These are phyloP conservation scores for Achlya flavicornis DNA, from an alignment of 2,888 invertebrate species.

Conservation along the genomic window DNA sequence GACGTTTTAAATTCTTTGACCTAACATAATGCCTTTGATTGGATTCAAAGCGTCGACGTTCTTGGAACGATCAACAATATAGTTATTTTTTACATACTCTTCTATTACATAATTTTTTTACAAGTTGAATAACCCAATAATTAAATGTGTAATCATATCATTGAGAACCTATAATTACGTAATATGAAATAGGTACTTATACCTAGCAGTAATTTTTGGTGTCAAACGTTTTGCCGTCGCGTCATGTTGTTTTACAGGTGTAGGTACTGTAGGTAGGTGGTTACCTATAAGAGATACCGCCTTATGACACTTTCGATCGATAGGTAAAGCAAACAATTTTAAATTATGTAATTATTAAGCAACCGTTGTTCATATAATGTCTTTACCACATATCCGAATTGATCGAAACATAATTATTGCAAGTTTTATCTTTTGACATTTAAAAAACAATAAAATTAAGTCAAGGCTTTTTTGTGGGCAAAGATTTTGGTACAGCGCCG, in stretches of 20 bases:
- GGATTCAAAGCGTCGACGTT: conserved; percentile 11
- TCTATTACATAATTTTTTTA: conserved; percentile 39
- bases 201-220: not conserved
- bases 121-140: conserved; percentile 36
- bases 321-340: not conserved
- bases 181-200: conserved; percentile 21
- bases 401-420: conserved; percentile 13
- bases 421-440: conserved; percentile 21
- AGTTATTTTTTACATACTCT: conserved; percentile 10
- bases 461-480: conserved; percentile 39
- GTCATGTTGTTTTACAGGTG: not conserved
- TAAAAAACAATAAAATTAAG: conserved; percentile 24
- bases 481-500: conserved; percentile 26
- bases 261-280: not conserved
- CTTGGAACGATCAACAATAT: not conserved
- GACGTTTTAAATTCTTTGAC: no score
- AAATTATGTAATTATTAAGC: not conserved
- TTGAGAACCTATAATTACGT: conserved; percentile 32
- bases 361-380: not conserved
- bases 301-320: no score
- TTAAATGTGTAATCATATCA: conserved; percentile 32
- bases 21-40: conserved; percentile 9
- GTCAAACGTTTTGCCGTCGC: conserved; percentile 7
- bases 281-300: no score
- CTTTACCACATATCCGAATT: not conserved